Percentiles rank a stretch among this genome's conserved stretches.
phyloP scores from a whole-genome alignment of 1,140 invertebrate species.

The Artemia franciscana region DNA sequence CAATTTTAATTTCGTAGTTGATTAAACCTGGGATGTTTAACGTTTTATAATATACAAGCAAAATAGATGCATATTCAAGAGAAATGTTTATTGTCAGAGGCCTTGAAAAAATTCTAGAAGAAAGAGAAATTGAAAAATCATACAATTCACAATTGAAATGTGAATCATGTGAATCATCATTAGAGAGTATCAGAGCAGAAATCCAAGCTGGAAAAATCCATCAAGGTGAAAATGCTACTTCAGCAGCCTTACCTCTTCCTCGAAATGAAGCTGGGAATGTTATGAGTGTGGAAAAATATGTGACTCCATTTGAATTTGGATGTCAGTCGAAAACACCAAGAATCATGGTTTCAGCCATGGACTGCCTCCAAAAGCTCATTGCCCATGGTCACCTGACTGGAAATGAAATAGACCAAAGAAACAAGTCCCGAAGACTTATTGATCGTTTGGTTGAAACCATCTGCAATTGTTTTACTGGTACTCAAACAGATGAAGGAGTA shows the following conservation, averaged over 20 bases:
- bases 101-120: slow-evolving; percentile 83
- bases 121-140: slow-evolving; percentile 87
- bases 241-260: slow-evolving; percentile 67
- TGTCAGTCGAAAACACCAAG: slow-evolving; percentile 85
- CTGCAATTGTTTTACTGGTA: slow-evolving; percentile 85
- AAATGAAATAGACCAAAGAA: slow-evolving; percentile 64
- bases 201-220: slow-evolving; percentile 32
- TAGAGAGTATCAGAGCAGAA: slow-evolving; percentile 76
- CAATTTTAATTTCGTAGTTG: no score
- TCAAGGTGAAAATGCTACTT: slow-evolving; percentile 34
- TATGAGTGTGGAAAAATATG: slow-evolving; percentile 89
- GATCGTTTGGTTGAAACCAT: slow-evolving; percentile 95
- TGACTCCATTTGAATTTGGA: slow-evolving; percentile 89
- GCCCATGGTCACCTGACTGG: slow-evolving; percentile 97
- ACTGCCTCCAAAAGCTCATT: slow-evolving; percentile 93
- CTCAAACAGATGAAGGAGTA: slow-evolving; percentile 93
- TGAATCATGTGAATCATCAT: slow-evolving; percentile 84
- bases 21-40: no score
- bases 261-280: slow-evolving; percentile 57
- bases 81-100: slow-evolving; percentile 94
- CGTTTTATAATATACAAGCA: neutral
- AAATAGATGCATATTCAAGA: slow-evolving; percentile 21
- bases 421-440: slow-evolving; percentile 65
- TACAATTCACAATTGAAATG: slow-evolving; percentile 81
- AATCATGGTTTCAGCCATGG: slow-evolving; percentile 85